A percentile compares a stretch with the other conserved stretches of the same genome.
These are phyloP conservation scores for Thryonomys swinderianus DNA, from an alignment of 2,113 vertebrate species.

Conservation along the genomic window DNA sequence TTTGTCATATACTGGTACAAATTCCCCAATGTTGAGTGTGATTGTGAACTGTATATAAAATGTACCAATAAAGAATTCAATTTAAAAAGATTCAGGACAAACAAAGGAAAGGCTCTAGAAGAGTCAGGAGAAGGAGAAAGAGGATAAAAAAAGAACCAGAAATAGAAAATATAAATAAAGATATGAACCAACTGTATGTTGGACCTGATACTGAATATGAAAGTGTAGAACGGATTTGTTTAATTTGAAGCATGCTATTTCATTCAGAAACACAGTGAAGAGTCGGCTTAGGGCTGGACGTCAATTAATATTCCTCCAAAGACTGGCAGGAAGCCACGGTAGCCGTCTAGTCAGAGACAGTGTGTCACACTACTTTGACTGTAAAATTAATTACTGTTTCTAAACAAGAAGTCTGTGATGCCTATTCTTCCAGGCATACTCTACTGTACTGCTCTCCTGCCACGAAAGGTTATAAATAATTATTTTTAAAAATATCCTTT, in stretches of 20 bases:
- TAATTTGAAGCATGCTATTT: constrained; percentile 73
- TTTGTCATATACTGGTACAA: no score
- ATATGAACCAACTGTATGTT: background rate
- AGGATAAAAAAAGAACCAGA: constrained; percentile 22
- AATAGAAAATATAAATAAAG: background rate
- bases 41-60: no score
- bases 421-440: constrained; percentile 76
- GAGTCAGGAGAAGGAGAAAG: background rate
- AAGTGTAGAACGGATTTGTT: constrained; percentile 59
- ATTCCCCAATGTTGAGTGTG: no score
- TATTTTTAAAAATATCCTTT: constrained; percentile 35
- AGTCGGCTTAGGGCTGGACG: constrained; percentile 75
- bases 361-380: constrained; percentile 81
- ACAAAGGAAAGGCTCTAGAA: background rate
- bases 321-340: constrained; percentile 82
- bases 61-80: no score
- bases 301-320: constrained; percentile 83
- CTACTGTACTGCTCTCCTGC: constrained; percentile 62
- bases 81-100: background rate
- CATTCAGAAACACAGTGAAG: constrained; percentile 73
- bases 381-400: constrained; percentile 84
- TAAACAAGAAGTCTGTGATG: constrained; percentile 78
- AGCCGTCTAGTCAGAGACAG: constrained; percentile 81
- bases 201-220: constrained; percentile 39
- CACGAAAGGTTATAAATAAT: constrained; percentile 77